These are phyloP conservation scores for Idaea dimidiata DNA, from an alignment of 2,888 invertebrate genomes.

Conservation along the genomic window DNA sequence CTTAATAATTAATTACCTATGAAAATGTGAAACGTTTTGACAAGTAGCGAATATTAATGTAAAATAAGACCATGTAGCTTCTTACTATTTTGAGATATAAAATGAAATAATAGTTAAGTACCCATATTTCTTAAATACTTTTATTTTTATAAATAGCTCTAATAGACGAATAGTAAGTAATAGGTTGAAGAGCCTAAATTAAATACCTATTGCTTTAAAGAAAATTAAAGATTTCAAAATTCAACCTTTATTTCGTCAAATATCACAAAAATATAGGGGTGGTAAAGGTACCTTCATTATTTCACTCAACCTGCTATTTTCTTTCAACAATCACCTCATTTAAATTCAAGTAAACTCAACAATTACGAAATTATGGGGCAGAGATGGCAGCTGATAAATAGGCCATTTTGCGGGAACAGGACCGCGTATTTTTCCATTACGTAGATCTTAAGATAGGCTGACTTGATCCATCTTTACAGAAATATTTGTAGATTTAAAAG, in stretches of 20 bases:
- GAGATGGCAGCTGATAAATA: slow-evolving; percentile 32
- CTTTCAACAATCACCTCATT: slow-evolving; percentile 26
- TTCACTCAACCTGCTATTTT: slow-evolving; percentile 6
- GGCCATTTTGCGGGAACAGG: slow-evolving; percentile 28
- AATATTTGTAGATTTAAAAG: neutral
- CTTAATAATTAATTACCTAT: too few species aligned
- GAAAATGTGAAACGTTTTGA: too few species aligned
- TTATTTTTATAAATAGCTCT: too few species aligned
- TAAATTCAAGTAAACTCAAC: slow-evolving; percentile 33
- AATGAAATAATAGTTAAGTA: too few species aligned
- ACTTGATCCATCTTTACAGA: slow-evolving; percentile 15
- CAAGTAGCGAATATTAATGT: too few species aligned
- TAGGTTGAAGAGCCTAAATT: too few species aligned
- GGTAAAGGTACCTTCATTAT: neutral
- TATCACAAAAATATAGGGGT: neutral
- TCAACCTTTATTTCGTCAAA: slow-evolving; percentile 2
- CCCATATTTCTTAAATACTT: too few species aligned
- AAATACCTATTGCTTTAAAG: too few species aligned
- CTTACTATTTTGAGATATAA: too few species aligned
- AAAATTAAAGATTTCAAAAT: neutral
- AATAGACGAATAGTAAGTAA: too few species aligned
- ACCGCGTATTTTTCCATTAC: slow-evolving; percentile 33
- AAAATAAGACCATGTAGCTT: too few species aligned
- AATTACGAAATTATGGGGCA: slow-evolving; percentile 32
- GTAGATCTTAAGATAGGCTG: slow-evolving; percentile 30